Percentiles rank a stretch among this genome's conserved stretches.
These are phyloP conservation scores for Drosophila neocordata DNA, from an alignment of 1,140 invertebrate genomes.

Conservation along the genomic window DNA sequence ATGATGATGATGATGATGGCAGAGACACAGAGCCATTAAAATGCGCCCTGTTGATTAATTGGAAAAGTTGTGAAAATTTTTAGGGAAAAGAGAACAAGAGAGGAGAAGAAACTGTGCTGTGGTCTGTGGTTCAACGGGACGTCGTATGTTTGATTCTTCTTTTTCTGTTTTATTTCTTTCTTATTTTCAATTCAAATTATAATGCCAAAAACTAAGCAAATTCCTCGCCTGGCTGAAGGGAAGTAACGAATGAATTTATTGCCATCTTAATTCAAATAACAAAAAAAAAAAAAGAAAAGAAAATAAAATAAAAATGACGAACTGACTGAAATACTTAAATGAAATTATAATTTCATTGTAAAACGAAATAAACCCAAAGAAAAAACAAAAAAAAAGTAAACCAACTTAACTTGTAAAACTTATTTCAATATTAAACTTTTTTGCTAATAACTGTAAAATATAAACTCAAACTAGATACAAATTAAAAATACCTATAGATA, in stretches of 20 bases:
- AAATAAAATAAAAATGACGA: constrained; percentile 42
- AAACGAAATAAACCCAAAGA: constrained; percentile 40
- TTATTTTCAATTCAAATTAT: constrained; percentile 13
- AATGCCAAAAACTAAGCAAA: constrained; percentile 65
- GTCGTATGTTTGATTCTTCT: constrained; percentile 6
- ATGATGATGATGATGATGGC: constrained; percentile 28
- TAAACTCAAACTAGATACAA: constrained; percentile 41
- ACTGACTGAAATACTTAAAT: constrained; percentile 74
- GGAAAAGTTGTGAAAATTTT: constrained; percentile 46
- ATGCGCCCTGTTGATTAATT: constrained; percentile 65
- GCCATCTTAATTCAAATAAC: constrained; percentile 45
- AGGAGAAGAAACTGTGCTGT: neutral
- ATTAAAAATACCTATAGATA: constrained; percentile 36
- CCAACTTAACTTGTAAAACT: constrained; percentile 39
- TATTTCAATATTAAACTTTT: constrained; percentile 64
- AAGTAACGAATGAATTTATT: constrained; percentile 41
- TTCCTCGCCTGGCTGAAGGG: constrained; percentile 64
- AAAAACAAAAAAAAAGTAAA: constrained; percentile 45
- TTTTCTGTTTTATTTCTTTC: constrained; percentile 13
- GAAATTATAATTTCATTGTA: constrained; percentile 69
- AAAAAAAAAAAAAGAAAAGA: constrained; percentile 25
- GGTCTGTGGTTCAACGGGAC: constrained; percentile 22
- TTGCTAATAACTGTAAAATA: constrained; percentile 63
- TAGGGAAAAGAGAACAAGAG: neutral
- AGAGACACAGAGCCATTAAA: constrained; percentile 46